Percentiles rank a stretch among this genome's conserved stretches.
Conservation (phyloP, 2,797 vertebrate genomes). For the Gadopsis bispinosus region DNA sequence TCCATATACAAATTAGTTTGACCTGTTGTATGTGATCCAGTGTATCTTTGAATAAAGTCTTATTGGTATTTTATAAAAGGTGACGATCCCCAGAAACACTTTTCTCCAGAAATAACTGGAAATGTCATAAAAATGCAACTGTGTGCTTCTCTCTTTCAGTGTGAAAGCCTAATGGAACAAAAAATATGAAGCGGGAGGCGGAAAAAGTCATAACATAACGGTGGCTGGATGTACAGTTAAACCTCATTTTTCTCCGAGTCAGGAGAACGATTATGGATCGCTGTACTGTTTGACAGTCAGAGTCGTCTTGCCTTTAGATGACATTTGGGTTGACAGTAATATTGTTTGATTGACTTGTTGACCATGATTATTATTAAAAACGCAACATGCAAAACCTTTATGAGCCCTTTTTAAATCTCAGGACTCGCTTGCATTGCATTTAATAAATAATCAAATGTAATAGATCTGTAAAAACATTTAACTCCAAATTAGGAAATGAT, state of each 20-base stretch:
- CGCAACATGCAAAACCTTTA: conserved; percentile 63
- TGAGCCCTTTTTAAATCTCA: conserved; percentile 44
- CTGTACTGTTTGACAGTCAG: conserved; percentile 62
- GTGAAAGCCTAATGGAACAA: conserved; percentile 70
- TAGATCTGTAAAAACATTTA: conserved; percentile 60
- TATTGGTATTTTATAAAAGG: conserved; percentile 29
- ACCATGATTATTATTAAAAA: conserved; percentile 74
- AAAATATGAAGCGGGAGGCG: conserved; percentile 46
- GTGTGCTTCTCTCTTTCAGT: conserved; percentile 36
- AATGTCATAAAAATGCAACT: conserved; percentile 37
- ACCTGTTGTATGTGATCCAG: conserved; percentile 50
- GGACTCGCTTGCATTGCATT: background rate
- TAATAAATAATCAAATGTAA: conserved; percentile 48
- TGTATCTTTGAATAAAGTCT: conserved; percentile 31
- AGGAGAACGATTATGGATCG: conserved; percentile 63
- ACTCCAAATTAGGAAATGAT: conserved; percentile 62
- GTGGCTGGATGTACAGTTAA: conserved; percentile 68
- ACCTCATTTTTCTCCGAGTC: conserved; percentile 61
- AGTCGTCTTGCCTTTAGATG: conserved; percentile 50
- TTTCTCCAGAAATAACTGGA: conserved; percentile 37
- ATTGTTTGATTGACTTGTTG: conserved; percentile 67
- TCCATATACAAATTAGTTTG: conserved; percentile 44
- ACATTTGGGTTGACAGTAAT: conserved; percentile 52
- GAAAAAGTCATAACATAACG: conserved; percentile 64
- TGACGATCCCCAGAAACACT: conserved; percentile 19